These are phyloP conservation scores for Mus spretus DNA, from an alignment of 2,797 vertebrate species.

Conservation along the genomic window DNA sequence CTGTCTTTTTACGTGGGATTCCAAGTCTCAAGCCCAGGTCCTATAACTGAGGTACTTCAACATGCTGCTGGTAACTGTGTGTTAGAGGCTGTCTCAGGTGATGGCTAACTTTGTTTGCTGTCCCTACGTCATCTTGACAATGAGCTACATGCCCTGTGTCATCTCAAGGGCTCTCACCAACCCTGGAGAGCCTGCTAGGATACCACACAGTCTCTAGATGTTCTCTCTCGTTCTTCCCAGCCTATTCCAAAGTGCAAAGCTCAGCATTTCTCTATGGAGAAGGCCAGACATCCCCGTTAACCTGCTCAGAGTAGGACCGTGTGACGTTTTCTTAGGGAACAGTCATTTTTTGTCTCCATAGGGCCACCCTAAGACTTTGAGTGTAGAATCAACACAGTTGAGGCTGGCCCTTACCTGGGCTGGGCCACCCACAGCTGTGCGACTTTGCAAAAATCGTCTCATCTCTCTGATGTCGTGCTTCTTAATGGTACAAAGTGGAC, in stretches of 20 bases:
- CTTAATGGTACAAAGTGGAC: background rate
- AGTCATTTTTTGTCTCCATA: background rate
- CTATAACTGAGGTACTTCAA: background rate
- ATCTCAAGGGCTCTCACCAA: background rate
- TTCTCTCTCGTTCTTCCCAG: fast-evolving
- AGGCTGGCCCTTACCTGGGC: background rate
- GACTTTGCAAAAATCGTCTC: background rate
- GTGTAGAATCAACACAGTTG: fast-evolving
- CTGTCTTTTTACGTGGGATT: background rate
- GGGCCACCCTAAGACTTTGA: background rate
- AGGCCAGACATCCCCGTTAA: background rate
- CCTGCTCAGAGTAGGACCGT: background rate
- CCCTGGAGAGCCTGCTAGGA: background rate
- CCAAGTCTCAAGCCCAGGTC: background rate
- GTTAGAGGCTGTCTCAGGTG: background rate
- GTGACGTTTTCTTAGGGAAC: background rate
- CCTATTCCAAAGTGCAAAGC: background rate
- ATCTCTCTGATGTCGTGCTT: background rate
- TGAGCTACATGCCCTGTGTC: background rate
- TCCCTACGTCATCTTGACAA: background rate
- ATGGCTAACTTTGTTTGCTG: background rate
- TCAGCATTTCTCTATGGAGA: background rate
- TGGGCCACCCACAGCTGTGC: background rate
- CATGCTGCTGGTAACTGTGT: background rate
- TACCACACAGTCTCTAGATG: fast-evolving